phyloP scores from a whole-genome alignment of 92 coral and sea anemone species.

The Phenganax stokvisi region DNA sequence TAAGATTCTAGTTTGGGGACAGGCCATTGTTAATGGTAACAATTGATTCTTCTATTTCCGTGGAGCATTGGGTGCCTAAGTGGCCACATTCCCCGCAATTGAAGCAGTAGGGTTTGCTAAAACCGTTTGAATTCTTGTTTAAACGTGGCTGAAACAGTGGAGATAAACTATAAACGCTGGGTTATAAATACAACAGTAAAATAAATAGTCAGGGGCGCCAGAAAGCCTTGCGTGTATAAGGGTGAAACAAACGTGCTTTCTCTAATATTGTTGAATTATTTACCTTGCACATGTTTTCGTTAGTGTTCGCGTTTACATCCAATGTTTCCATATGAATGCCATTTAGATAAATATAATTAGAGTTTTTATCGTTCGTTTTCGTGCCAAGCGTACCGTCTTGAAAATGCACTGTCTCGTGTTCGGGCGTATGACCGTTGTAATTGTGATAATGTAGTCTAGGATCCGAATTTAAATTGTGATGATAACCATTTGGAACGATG shows the following conservation, averaged over 20 bases:
- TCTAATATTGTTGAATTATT: background rate
- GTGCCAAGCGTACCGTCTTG: background rate
- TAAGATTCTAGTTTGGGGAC: background rate
- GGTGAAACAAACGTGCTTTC: too few species aligned
- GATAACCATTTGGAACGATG: conserved; percentile 33
- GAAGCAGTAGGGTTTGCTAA: conserved; percentile 65
- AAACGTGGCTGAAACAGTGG: conserved; percentile 5
- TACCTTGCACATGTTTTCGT: conserved; percentile 9
- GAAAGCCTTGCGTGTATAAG: background rate
- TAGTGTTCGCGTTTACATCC: conserved; percentile 7
- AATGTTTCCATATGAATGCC: background rate
- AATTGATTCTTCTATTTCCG: conserved; percentile 20
- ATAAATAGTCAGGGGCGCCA: background rate
- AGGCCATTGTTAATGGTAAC: background rate
- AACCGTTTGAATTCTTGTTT: conserved; percentile 28
- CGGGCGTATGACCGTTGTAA: background rate
- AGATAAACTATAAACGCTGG: background rate
- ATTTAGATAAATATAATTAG: conserved; percentile 28
- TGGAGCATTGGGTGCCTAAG: conserved; percentile 74
- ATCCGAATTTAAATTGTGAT: background rate
- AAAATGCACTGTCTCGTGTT: background rate
- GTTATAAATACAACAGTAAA: background rate
- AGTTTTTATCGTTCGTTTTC: conserved; percentile 24
- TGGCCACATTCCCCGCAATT: conserved; percentile 93
- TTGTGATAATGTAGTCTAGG: background rate